A percentile compares a stretch with the other conserved stretches of the same genome.
These are phyloP conservation scores for Tachina lurida DNA, from an alignment of 2,888 invertebrate genomes.

Conservation along the genomic window DNA sequence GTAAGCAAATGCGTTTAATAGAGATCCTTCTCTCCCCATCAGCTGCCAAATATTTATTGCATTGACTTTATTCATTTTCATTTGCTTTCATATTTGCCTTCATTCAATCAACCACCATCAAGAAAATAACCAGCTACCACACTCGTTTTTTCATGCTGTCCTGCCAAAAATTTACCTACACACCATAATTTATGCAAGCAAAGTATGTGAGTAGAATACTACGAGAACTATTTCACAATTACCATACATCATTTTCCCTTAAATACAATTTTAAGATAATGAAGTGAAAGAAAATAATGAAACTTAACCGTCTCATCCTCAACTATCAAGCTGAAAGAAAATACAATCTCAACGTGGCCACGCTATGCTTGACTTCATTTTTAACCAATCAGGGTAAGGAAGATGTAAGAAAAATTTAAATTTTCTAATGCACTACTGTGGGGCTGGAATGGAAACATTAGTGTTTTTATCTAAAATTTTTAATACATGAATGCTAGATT, in stretches of 20 bases:
- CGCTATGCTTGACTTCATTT: background rate
- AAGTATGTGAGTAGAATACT: background rate
- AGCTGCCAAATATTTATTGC: slow-evolving; percentile 21
- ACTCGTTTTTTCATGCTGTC: background rate
- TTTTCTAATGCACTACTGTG: background rate
- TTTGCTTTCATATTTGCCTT: slow-evolving; percentile 22
- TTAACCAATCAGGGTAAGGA: background rate
- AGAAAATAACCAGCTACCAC: slow-evolving; percentile 22
- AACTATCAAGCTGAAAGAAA: slow-evolving; percentile 23
- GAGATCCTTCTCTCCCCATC: slow-evolving; percentile 18
- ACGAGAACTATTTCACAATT: background rate
- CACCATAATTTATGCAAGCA: background rate
- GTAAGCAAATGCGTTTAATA: too few species aligned
- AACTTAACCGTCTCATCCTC: slow-evolving; percentile 58
- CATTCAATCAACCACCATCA: slow-evolving; percentile 59
- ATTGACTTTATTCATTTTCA: slow-evolving; percentile 19
- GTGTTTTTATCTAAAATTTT: too few species aligned
- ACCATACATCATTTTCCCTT: slow-evolving; percentile 6
- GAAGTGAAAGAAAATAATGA: slow-evolving; percentile 25
- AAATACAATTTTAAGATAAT: slow-evolving; percentile 12
- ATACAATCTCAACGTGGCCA: slow-evolving; percentile 1
- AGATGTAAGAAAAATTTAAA: background rate
- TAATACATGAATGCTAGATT: too few species aligned
- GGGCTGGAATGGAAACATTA: too few species aligned
- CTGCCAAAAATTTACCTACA: slow-evolving; percentile 44